These are phyloP conservation scores for Philotrypesis tridentata DNA, from an alignment of 1,140 invertebrate species.

Conservation along the genomic window DNA sequence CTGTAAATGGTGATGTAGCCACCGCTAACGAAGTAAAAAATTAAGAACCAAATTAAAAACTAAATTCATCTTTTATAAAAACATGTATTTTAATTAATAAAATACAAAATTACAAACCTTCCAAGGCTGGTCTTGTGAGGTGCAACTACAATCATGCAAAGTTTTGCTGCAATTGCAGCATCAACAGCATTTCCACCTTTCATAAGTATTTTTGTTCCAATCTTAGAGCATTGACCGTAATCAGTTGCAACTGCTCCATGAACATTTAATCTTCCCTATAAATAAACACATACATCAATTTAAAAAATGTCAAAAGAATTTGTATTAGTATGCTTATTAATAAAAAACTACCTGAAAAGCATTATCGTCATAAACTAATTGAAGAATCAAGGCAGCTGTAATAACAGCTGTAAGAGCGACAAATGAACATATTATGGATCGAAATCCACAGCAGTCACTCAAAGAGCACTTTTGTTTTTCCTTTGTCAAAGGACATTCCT, in stretches of 20 bases:
- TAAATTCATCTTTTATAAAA: too few species aligned
- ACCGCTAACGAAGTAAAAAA: slow-evolving; percentile 74
- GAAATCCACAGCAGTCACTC: slow-evolving; percentile 67
- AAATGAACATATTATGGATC: slow-evolving; percentile 73
- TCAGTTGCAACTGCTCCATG: slow-evolving; percentile 86
- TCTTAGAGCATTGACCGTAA: slow-evolving; percentile 80
- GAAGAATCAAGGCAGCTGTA: slow-evolving; percentile 79
- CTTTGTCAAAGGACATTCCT: slow-evolving; percentile 68
- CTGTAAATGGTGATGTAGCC: slow-evolving; percentile 84
- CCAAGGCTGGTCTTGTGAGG: slow-evolving; percentile 82
- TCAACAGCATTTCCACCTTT: slow-evolving; percentile 82
- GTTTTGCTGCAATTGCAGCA: slow-evolving; percentile 79
- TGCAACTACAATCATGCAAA: slow-evolving; percentile 80
- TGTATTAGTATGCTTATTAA: slow-evolving; percentile 20
- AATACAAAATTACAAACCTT: slow-evolving; percentile 71
- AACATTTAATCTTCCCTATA: slow-evolving; percentile 67
- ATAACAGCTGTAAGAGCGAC: slow-evolving; percentile 77
- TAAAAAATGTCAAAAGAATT: background rate
- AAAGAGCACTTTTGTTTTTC: slow-evolving; percentile 59
- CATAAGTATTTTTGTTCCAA: slow-evolving; percentile 80
- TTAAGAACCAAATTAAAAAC: background rate
- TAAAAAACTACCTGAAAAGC: slow-evolving; percentile 71
- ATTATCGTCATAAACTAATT: slow-evolving; percentile 80
- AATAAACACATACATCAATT: slow-evolving; percentile 20
- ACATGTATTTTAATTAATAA: slow-evolving; percentile 23